Percentiles rank a stretch among this genome's conserved stretches.
Conservation (phyloP, 2,113 vertebrate genomes). For the Hypanus sabinus region DNA sequence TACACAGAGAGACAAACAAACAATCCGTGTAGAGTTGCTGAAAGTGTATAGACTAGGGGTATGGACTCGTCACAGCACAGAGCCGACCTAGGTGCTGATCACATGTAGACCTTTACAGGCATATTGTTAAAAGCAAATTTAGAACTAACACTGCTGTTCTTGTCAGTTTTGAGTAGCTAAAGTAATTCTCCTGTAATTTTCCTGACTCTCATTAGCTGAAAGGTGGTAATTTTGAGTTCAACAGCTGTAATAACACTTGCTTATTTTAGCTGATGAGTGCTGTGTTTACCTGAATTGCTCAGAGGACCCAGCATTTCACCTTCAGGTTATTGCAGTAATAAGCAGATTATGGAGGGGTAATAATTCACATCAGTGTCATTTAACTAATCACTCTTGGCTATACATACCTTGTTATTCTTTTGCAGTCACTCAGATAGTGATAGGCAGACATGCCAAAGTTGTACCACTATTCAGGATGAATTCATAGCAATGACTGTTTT, state of each 20-base stretch:
- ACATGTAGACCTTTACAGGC: neutral
- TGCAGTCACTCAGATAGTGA: neutral
- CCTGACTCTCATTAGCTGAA: neutral
- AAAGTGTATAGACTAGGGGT: no score
- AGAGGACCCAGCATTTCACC: neutral
- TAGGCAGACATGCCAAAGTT: no score
- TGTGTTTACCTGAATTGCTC: constrained; percentile 4
- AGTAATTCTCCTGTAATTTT: neutral
- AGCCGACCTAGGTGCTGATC: neutral
- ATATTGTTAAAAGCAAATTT: neutral
- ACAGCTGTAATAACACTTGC: neutral
- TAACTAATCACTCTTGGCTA: neutral
- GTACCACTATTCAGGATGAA: neutral
- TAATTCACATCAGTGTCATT: constrained; percentile 22
- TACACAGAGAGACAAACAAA: no score
- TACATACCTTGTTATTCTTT: neutral
- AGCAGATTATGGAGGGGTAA: neutral
- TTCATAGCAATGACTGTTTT: neutral
- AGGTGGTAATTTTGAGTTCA: constrained; percentile 33
- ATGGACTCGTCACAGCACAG: neutral
- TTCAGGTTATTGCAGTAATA: neutral
- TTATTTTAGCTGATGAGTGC: neutral
- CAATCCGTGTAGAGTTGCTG: neutral
- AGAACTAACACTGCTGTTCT: neutral
- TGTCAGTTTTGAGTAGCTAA: neutral